A percentile compares a stretch with the other conserved stretches of the same genome.
Conservation (phyloP, 1,140 invertebrate genomes). For the Bombus huntii region DNA sequence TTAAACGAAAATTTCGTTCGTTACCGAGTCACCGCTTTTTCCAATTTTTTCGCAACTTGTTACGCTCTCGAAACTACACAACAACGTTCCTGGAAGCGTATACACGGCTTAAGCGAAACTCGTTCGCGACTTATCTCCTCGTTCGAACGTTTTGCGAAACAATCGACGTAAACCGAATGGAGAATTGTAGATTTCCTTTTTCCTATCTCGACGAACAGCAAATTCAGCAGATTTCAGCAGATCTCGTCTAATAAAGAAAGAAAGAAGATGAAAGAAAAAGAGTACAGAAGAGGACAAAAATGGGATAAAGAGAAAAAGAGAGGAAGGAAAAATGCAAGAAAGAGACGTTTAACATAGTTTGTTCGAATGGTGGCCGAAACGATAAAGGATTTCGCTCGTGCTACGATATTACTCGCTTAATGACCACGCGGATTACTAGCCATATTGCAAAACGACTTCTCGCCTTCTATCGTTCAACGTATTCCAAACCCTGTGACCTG, state of each 20-base stretch:
- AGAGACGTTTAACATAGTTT: background rate
- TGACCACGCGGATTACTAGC: constrained; percentile 30
- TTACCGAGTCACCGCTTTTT: background rate
- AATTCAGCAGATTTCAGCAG: background rate
- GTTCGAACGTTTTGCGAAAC: background rate
- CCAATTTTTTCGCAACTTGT: background rate
- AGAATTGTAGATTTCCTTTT: background rate
- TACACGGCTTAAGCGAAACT: background rate
- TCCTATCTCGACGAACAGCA: background rate
- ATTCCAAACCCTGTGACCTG: background rate
- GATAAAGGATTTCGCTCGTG: background rate
- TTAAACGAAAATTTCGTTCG: background rate
- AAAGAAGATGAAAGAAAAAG: background rate
- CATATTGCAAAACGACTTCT: constrained; percentile 34
- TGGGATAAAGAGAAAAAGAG: background rate
- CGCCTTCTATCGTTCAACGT: background rate
- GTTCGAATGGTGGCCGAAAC: background rate
- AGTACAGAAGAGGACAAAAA: background rate
- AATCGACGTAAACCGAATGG: background rate
- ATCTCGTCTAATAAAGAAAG: background rate
- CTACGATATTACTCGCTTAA: constrained; percentile 34
- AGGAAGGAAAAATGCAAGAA: too few relatives aligned
- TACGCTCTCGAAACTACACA: too few relatives aligned
- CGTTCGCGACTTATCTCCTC: background rate
- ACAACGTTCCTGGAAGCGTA: background rate